Evolutionary conservation across 1,140 invertebrate species (phyloP).

Genomic region (Drosophila willistoni): DNA sequence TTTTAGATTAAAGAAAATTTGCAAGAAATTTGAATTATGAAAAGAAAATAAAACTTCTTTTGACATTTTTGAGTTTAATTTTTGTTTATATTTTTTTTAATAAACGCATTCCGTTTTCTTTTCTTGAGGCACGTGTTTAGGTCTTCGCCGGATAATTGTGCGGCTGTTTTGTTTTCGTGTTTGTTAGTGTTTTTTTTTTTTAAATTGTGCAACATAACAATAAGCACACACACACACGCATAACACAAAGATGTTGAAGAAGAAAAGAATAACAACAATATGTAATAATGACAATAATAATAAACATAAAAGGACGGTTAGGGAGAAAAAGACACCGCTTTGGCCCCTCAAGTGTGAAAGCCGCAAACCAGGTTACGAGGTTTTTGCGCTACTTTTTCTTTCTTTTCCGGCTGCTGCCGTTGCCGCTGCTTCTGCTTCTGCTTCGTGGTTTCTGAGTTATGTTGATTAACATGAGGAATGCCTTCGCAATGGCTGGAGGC

Average conservation of each 20-base stretch:
- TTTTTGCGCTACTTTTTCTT: conserved; percentile 16
- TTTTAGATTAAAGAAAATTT: not conserved
- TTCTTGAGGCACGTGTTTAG: conserved; percentile 30
- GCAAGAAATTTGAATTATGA: not conserved
- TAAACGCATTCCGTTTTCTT: conserved; percentile 4
- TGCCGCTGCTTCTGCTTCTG: conserved; percentile 24
- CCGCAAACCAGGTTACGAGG: conserved; percentile 39
- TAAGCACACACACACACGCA: conserved; percentile 36
- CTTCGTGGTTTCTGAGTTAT: conserved; percentile 38
- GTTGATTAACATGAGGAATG: conserved; percentile 54
- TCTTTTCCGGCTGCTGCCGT: not conserved
- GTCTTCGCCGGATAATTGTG: conserved; percentile 32
- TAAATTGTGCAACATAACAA: conserved; percentile 58
- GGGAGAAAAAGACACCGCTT: conserved; percentile 9
- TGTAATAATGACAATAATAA: conserved; percentile 65
- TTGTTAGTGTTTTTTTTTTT: conserved; percentile 10
- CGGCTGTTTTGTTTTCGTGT: conserved; percentile 24
- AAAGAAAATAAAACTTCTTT: not conserved
- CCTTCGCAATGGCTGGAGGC: not conserved
- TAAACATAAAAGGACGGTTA: conserved; percentile 53
- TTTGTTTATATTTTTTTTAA: conserved; percentile 18
- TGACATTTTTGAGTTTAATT: conserved; percentile 1
- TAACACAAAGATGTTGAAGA: conserved; percentile 17
- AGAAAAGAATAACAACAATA: conserved; percentile 38
- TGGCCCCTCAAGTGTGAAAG: conserved; percentile 51